Evolutionary conservation across 2,888 invertebrate species (phyloP).

Genomic region (Coelopa pilipes): DNA sequence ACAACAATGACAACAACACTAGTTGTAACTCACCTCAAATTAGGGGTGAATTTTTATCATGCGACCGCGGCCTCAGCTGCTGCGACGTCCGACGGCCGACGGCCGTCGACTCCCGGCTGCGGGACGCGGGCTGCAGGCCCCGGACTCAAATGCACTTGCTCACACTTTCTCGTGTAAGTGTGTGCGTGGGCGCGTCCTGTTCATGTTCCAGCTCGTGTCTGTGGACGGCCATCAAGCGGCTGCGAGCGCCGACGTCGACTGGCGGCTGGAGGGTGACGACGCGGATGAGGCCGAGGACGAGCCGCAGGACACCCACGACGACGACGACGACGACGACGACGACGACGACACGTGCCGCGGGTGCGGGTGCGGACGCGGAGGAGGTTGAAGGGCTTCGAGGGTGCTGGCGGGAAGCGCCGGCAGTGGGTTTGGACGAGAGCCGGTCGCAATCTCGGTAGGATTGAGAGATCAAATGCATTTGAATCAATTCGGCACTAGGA

Average conservation of each 20-base stretch:
- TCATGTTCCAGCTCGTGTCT: not conserved
- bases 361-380: no score
- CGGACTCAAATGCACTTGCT: conserved; percentile 5
- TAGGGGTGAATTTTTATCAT: conserved; percentile 30
- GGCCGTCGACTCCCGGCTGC: not conserved
- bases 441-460: no score
- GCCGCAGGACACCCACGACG: not conserved
- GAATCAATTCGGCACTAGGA: no score
- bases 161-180: not conserved
- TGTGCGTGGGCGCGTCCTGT: not conserved
- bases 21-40: conserved; percentile 30
- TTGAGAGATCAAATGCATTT: no score
- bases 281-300: not conserved
- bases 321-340: not conserved
- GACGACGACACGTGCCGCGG: not conserved
- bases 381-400: no score
- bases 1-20: conserved; percentile 32
- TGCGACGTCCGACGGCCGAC: no score
- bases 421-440: no score
- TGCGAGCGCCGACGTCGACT: not conserved
- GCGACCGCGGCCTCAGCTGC: no score
- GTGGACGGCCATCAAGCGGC: conserved; percentile 21
- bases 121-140: not conserved
- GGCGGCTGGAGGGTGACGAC: not conserved
- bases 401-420: no score